Evolutionary conservation across 2,888 invertebrate genomes (phyloP).

Genomic region (Sphaerophoria taeniata): DNA sequence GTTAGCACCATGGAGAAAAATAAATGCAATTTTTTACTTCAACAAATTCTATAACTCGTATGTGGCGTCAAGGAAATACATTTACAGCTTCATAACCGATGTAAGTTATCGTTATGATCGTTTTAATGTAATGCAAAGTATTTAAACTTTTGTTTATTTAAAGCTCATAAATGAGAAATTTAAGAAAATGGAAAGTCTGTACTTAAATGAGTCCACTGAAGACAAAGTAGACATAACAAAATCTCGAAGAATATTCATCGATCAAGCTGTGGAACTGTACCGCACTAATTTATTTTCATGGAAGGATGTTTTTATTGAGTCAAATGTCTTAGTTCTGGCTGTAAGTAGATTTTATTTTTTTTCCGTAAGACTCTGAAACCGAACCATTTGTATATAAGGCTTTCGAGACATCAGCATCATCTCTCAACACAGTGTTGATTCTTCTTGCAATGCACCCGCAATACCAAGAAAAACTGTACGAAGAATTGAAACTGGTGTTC

Average conservation of each 20-base stretch:
- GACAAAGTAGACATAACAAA: conserved; percentile 57
- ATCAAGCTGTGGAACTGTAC: conserved; percentile 75
- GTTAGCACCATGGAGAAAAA: conserved; percentile 48
- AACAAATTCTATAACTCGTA: conserved; percentile 57
- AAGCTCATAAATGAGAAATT: conserved; percentile 63
- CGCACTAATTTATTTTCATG: conserved; percentile 72
- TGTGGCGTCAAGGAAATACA: conserved; percentile 61
- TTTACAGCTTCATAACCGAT: conserved; percentile 50
- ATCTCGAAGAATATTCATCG: conserved; percentile 73
- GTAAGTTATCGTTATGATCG: conserved; percentile 32
- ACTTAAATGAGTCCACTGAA: conserved; percentile 11
- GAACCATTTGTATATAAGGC: conserved; percentile 60
- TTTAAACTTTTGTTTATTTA: background rate
- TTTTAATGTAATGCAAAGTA: background rate
- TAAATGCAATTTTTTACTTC: conserved; percentile 54
- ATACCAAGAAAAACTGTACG: conserved; percentile 76
- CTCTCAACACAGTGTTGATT: conserved; percentile 73
- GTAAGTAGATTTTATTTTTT: conserved; percentile 58
- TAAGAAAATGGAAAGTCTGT: conserved; percentile 31
- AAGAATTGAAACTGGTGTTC: conserved; percentile 73
- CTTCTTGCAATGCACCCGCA: conserved; percentile 77
- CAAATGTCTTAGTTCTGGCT: conserved; percentile 76
- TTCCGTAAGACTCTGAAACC: background rate
- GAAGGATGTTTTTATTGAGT: conserved; percentile 75
- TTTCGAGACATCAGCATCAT: conserved; percentile 76